Evolutionary conservation across 2,888 invertebrate species (phyloP).

Genomic region (Drosophila borborema): DNA sequence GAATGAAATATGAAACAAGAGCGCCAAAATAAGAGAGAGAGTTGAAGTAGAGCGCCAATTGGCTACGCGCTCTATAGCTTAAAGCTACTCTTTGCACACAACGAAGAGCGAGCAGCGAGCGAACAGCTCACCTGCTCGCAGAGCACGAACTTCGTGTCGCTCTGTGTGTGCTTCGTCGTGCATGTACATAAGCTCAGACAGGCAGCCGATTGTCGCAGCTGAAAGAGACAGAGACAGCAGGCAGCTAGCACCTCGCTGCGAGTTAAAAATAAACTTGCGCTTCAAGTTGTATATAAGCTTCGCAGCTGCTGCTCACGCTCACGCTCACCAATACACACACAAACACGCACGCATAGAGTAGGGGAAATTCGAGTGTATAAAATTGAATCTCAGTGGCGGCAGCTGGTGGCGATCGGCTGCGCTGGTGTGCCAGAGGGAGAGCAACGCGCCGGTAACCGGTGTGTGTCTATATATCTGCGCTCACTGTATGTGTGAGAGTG

Average conservation of each 20-base stretch:
- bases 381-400: slow-evolving; percentile 76
- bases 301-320: slow-evolving; percentile 64
- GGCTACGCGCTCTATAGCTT: slow-evolving; percentile 24
- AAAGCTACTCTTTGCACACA: slow-evolving; percentile 58
- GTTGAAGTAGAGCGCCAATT: slow-evolving; percentile 40
- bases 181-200: slow-evolving; percentile 33
- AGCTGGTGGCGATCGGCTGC: slow-evolving; percentile 74
- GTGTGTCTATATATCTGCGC: neutral
- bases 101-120: slow-evolving; percentile 50
- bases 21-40: slow-evolving; percentile 39
- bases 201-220: slow-evolving; percentile 16
- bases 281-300: slow-evolving; percentile 67
- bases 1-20: slow-evolving; percentile 50
- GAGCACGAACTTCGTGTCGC: slow-evolving; percentile 33
- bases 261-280: slow-evolving; percentile 71
- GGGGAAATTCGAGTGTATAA: slow-evolving; percentile 59
- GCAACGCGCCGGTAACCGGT: slow-evolving; percentile 45
- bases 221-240: slow-evolving; percentile 49
- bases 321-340: slow-evolving; percentile 24
- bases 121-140: slow-evolving; percentile 63
- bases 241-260: slow-evolving; percentile 27
- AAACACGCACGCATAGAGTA: slow-evolving; percentile 24
- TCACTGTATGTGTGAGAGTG: slow-evolving; percentile 19
- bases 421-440: slow-evolving; percentile 39
- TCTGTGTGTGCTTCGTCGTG: slow-evolving; percentile 26